These are phyloP conservation scores for Dipodomys spectabilis DNA, from an alignment of 2,113 vertebrate species.

Conservation along the genomic window DNA sequence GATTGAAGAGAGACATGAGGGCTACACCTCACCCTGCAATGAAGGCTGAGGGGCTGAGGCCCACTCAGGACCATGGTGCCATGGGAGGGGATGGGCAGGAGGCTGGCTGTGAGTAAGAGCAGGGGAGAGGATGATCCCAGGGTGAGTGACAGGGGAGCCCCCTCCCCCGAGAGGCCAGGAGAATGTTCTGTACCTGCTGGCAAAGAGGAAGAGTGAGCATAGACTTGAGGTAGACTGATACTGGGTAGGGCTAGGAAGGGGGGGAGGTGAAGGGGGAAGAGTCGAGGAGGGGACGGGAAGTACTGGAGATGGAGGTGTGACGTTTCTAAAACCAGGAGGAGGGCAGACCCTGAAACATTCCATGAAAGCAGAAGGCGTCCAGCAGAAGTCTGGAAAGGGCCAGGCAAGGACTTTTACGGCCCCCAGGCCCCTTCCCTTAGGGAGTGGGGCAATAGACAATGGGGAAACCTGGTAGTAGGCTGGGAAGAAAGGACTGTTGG, in stretches of 20 bases:
- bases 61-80: too few species aligned
- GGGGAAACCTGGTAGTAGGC: background rate
- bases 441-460: background rate
- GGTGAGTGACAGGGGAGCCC: background rate
- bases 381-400: background rate
- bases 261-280: too few species aligned
- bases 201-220: fast-evolving
- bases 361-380: fast-evolving
- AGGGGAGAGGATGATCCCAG: too few species aligned
- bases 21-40: background rate
- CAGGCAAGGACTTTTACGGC: too few species aligned
- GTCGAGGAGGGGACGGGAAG: background rate
- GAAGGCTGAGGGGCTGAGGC: background rate
- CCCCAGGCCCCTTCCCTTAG: background rate
- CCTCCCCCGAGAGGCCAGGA: background rate
- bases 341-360: background rate
- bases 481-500: background rate
- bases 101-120: too few species aligned
- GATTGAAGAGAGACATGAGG: background rate
- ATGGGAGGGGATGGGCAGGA: too few species aligned
- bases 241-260: background rate
- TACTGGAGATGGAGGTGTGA: background rate
- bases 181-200: too few species aligned
- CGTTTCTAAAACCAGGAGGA: background rate
- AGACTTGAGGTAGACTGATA: background rate